Percentiles rank a stretch among this genome's conserved stretches.
Conservation (phyloP, 2,113 vertebrate species). For the Myanophis thanlyinensis region DNA sequence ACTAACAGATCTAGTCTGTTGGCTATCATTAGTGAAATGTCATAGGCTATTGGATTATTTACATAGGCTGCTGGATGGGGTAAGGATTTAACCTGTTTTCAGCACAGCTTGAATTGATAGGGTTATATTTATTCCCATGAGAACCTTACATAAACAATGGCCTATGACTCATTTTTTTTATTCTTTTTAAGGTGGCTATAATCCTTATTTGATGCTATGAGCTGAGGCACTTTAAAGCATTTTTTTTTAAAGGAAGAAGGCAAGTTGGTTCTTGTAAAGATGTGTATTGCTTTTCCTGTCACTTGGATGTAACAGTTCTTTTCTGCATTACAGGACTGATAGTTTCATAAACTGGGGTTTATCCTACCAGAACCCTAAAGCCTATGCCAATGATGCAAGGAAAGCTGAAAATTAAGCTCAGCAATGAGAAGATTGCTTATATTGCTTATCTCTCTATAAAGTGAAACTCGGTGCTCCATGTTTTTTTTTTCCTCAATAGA, state of each 20-base stretch:
- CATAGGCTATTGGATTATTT: background rate
- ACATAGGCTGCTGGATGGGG: background rate
- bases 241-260: background rate
- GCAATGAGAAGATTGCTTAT: no score
- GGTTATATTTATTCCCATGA: constrained; percentile 56
- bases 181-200: constrained; percentile 32
- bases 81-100: background rate
- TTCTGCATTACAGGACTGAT: constrained; percentile 51
- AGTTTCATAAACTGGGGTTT: constrained; percentile 51
- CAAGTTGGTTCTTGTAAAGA: constrained; percentile 54
- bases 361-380: constrained; percentile 30
- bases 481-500: background rate
- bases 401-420: background rate
- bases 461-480: background rate
- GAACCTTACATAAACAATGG: constrained; percentile 53
- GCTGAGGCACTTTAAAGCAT: constrained; percentile 24
- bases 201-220: constrained; percentile 31
- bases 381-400: constrained; percentile 11
- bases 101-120: background rate
- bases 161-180: constrained; percentile 60
- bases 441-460: background rate
- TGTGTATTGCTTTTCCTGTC: constrained; percentile 45
- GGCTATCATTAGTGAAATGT: background rate
- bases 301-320: constrained; percentile 41
- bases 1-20: background rate